A percentile compares a stretch with the other conserved stretches of the same genome.
Evolutionary conservation across 2,888 invertebrate species (phyloP).

Genomic region (Pterostichus madidus): DNA sequence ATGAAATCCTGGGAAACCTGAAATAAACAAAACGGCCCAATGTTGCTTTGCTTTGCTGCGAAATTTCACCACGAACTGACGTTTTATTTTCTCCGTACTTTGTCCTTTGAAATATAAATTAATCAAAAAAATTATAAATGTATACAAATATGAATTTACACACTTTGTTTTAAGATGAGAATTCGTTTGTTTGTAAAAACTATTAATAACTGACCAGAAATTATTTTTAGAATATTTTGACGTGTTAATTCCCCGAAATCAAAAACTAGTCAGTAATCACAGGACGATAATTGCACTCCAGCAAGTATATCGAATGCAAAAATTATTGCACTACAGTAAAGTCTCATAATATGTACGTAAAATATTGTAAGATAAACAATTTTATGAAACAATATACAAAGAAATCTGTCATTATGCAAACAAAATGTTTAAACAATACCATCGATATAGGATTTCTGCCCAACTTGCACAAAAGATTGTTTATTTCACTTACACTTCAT

Average conservation of each 20-base stretch:
- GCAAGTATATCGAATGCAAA: constrained; percentile 19
- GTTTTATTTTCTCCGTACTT: constrained; percentile 55
- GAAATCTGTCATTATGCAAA: constrained; percentile 35
- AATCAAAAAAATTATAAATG: constrained; percentile 33
- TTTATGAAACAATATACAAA: constrained; percentile 37
- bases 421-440: constrained; percentile 53
- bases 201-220: constrained; percentile 52
- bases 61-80: constrained; percentile 43
- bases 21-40: constrained; percentile 61
- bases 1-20: constrained; percentile 66
- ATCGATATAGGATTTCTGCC: constrained; percentile 9
- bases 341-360: constrained; percentile 11
- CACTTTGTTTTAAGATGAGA: constrained; percentile 25
- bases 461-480: background rate
- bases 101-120: constrained; percentile 47
- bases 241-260: constrained; percentile 59
- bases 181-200: constrained; percentile 52
- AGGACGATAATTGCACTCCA: constrained; percentile 45
- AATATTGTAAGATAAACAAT: constrained; percentile 34
- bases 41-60: constrained; percentile 48
- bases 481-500: constrained; percentile 38
- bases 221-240: constrained; percentile 62
- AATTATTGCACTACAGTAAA: constrained; percentile 23
- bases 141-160: constrained; percentile 23
- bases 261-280: constrained; percentile 41